Evolutionary conservation across 2,888 invertebrate genomes (phyloP), one percentile per base, ranked within the genome.

Genomic region (Nephrotoma flavescens): DNA sequence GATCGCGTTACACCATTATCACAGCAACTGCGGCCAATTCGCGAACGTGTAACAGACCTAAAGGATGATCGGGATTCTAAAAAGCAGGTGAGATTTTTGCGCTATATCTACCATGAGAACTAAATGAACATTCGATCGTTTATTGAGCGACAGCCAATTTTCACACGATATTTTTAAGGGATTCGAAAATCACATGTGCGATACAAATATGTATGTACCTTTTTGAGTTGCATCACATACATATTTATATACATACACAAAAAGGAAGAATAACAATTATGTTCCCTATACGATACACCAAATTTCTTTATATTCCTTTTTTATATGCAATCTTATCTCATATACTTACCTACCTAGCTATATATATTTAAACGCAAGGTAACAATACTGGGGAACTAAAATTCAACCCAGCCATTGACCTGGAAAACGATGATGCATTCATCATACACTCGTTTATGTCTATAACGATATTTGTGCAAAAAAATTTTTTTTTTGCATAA

Each of bases 61-160:
- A 88, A 88, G 41, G 89, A 89, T 52, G 88, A 88, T 85, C 85
- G 87, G 44, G 88, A 89, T 85, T 87, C 88, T 12, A 88, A 88
- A 85, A 89, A 89, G 86, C 88, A 88, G 87, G 88, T 89, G 83
- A 86, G 86, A 86, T 42, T 19, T 86, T 11, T 42, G 31, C 31
- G 31, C 42, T 42, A 42, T 84, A 12, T 31, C 2, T 52, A 15
- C 42, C 86, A 84, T 42, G 42, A 41, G 6, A 42, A 15, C n/a
- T 42, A 84, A 41, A 84, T n/a, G 15, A 42, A 42, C 42, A 42
- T 42, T 42, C 84, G 84, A 84, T 84, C 84, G 41, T 42, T 84
- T 84, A 42, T 84, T 41, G 42, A 84, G 42, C n/a, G 84, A 42
- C 42, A 42, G 7, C 42, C 41, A 84, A 42, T 84, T 84, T 84